These are phyloP conservation scores for Triplophysa tibetana DNA, from an alignment of 2,113 vertebrate genomes.

Conservation along the genomic window DNA sequence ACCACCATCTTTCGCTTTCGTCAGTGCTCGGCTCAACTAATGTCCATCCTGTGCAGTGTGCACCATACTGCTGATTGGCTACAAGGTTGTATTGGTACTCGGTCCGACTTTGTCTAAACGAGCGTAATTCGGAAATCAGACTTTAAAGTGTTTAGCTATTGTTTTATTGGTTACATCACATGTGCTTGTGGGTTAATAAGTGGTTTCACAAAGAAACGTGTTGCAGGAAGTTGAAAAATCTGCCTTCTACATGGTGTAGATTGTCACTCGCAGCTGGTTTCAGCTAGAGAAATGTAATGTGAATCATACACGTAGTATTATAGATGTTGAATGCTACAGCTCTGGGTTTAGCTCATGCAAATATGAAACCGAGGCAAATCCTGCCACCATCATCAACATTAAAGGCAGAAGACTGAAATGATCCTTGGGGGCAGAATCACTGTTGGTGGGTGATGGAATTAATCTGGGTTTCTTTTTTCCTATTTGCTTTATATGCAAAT, in stretches of 20 bases:
- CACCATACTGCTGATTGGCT: no score
- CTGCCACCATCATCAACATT: conserved; percentile 77
- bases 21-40: no score
- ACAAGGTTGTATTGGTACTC: no score
- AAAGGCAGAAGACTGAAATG: conserved; percentile 77
- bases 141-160: no score
- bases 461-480: conserved; percentile 69
- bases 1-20: no score
- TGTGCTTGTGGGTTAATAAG: conserved; percentile 20
- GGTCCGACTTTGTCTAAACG: no score
- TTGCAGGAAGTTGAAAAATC: conserved; percentile 11
- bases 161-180: no score
- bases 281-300: conserved; percentile 37
- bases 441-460: conserved; percentile 66
- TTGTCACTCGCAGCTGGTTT: conserved; percentile 38
- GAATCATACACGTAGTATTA: conserved; percentile 28
- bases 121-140: no score
- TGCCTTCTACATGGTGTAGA: conserved; percentile 22
- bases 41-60: no score
- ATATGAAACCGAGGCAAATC: conserved; percentile 55
- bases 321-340: conserved; percentile 35
- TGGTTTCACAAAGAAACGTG: conserved; percentile 44
- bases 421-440: conserved; percentile 74
- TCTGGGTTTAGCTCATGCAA: conserved; percentile 48
- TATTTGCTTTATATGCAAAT: conserved; percentile 67